Conservation (phyloP, 2,888 invertebrate genomes). For the Tipula unca region DNA sequence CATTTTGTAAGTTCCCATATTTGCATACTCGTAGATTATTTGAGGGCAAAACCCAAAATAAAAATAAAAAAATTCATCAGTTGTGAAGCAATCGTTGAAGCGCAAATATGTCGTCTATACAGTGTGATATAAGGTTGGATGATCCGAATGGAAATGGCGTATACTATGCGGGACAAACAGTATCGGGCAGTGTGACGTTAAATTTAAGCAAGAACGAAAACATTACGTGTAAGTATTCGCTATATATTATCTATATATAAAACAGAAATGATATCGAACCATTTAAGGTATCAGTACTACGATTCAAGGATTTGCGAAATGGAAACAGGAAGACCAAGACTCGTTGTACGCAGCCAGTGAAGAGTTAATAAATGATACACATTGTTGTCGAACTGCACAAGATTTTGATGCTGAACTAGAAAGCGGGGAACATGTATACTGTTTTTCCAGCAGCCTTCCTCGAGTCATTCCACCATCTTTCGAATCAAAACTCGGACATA, state of each 20-base stretch:
- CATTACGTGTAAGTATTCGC: no score
- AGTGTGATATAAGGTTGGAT: background rate
- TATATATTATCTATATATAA: no score
- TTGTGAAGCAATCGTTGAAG: no score
- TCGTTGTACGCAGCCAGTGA: background rate
- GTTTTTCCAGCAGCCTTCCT: background rate
- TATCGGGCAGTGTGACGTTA: background rate
- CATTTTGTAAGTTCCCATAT: no score
- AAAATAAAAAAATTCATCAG: no score
- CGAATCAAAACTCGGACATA: background rate
- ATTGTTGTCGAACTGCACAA: background rate
- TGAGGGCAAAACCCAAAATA: no score
- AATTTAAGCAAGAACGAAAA: background rate
- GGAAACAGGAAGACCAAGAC: background rate
- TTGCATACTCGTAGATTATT: no score
- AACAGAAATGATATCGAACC: no score
- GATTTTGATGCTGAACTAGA: background rate
- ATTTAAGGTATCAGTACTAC: background rate
- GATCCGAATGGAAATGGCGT: background rate
- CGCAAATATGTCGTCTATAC: background rate
- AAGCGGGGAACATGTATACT: background rate
- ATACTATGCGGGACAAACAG: background rate
- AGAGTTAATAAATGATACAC: background rate
- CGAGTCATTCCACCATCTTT: background rate
- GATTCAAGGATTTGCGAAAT: background rate